Evolutionary conservation across 2,888 invertebrate genomes (phyloP).

Genomic region (Metalampra italica): DNA sequence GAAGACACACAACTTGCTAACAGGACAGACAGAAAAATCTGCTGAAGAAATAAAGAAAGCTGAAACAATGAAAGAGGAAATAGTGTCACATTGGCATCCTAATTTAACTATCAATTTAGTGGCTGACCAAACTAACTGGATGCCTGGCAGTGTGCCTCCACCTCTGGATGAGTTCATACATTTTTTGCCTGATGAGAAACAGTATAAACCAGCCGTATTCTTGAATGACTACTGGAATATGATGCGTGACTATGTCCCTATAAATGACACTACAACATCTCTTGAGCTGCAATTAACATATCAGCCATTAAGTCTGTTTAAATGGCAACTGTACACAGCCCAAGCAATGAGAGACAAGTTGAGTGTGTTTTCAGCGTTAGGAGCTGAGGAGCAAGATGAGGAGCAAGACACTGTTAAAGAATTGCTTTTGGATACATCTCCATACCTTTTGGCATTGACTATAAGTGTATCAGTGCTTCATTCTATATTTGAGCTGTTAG

Average conservation of each 20-base stretch:
- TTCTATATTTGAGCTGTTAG: conserved; percentile 98
- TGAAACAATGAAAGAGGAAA: conserved; percentile 88
- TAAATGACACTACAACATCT: conserved; percentile 90
- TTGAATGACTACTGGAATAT: conserved; percentile 99
- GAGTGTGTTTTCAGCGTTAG: conserved; percentile 81
- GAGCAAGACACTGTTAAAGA: conserved; percentile 95
- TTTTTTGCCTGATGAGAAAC: conserved; percentile 90
- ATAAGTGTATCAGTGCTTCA: conserved; percentile 95
- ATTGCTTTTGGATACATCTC: conserved; percentile 97
- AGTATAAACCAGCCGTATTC: conserved; percentile 96
- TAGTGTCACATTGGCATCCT: conserved; percentile 99
- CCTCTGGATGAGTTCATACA: conserved; percentile 95
- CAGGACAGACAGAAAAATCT: conserved; percentile 90
- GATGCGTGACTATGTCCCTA: conserved; percentile 93
- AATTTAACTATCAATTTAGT: conserved; percentile 97
- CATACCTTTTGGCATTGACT: conserved; percentile 94
- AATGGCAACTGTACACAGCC: conserved; percentile 98
- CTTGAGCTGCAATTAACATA: conserved; percentile 85
- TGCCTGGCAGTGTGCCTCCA: conserved; percentile 91
- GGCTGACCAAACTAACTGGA: conserved; percentile 97
- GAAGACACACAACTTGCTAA: conserved; percentile 95
- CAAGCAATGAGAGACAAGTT: conserved; percentile 96
- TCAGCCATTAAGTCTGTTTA: conserved; percentile 96
- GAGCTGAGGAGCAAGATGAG: conserved; percentile 88
- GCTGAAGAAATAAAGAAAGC: conserved; percentile 88